Base-by-base conservation (phyloP, 2,113 vertebrate species). In the Marcusenius ussheri region DNA sequence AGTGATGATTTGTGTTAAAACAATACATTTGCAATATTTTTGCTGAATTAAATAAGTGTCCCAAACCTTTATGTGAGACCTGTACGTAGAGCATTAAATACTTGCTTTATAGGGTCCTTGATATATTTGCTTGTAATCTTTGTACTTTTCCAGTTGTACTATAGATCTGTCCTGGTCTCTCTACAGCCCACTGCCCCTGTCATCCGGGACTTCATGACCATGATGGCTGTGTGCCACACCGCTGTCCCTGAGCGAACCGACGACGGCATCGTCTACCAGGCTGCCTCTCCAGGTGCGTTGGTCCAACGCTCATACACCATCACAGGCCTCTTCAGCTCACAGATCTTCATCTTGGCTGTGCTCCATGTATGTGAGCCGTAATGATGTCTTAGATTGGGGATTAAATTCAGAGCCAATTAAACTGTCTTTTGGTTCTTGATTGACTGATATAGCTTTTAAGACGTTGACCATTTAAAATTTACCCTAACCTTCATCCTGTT, bases 201-300 rank as follows among this genome's bases (percentile, higher is more conserved):
- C 93, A 99, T 99, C 93, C 96, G 96, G 94, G 98, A 99, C n/a
- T 99, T 99, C 94, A 97, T 99, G 94, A 99, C 97, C 70, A 99
- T 99, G 98, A 98, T 99, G 98, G 97, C 98, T 21, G 96, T 98
- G 93, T 99, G 98, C 95, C 98, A 99, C 95, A 99, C 98, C 88
- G 98, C 98, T 24, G 98, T 99, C 53, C 98, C 98, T 0, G 98
- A 99, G 94, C 95, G 91, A 91, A 96, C 92, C 2, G 97, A 97
- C 0, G 97, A 97, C 92, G 96, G 94, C 90, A 98, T 99, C 90
- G 94, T 96, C 92, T 99, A 99, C 93, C 98, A 99, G 94, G 98
- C 98, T 50, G 98, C 98, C 27, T 99, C 98, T 91, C 98, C 98
- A 97, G 98, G 98, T 99, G 95, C 90, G 94, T 88, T 46, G 47